These are phyloP conservation scores for Drosophila busckii DNA, from an alignment of 1,140 invertebrate species.

Conservation along the genomic window DNA sequence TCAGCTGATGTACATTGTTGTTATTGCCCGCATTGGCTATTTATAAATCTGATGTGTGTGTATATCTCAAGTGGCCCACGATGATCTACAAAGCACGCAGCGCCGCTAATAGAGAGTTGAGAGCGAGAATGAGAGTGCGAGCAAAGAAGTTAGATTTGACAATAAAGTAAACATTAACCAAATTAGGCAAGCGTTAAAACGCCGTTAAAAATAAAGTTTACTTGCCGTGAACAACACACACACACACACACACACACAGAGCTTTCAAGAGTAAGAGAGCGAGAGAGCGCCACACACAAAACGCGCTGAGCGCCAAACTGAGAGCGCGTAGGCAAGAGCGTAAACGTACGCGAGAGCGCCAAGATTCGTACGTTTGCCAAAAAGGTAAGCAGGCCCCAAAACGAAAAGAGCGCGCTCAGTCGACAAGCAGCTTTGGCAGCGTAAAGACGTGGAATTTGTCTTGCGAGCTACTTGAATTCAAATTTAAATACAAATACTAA, in stretches of 20 bases:
- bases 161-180: constrained; percentile 23
- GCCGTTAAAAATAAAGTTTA: constrained; percentile 25
- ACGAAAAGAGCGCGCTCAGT: constrained; percentile 45
- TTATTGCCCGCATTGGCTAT: constrained; percentile 42
- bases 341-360: constrained; percentile 7
- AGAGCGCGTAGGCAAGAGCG: constrained; percentile 4
- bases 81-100: constrained; percentile 12
- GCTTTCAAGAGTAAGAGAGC: background rate
- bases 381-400: constrained; percentile 17
- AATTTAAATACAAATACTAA: constrained; percentile 14
- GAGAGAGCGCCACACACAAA: background rate
- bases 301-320: no score
- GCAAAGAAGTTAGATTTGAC: background rate
- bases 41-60: constrained; percentile 73
- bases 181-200: constrained; percentile 20
- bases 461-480: constrained; percentile 9
- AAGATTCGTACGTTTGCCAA: no score
- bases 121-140: background rate
- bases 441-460: constrained; percentile 40
- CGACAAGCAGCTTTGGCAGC: constrained; percentile 60
- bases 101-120: background rate
- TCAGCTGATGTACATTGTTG: constrained; percentile 30
- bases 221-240: constrained; percentile 10
- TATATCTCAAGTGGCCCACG: constrained; percentile 32
- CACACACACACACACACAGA: background rate